Evolutionary conservation across 2,888 invertebrate genomes (phyloP), one percentile per base, ranked within the genome.

Genomic region (Eucera pruinosa): DNA sequence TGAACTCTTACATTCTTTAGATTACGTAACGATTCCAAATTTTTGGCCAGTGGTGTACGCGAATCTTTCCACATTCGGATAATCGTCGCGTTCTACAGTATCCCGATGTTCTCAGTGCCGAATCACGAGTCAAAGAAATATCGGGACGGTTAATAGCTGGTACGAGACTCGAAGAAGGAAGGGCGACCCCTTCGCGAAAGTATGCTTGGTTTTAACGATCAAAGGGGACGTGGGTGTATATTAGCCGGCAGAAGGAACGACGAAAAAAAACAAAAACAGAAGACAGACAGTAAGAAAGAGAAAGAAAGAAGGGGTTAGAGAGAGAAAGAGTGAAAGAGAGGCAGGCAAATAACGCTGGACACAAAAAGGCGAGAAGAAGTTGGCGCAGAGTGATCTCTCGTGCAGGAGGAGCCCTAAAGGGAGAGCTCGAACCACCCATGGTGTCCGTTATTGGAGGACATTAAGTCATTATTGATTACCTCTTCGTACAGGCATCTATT

Each of bases 381-480:
- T 69, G 54, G 79, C 60, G 74, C 71, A 58, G 81, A 83, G 83
- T 82, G 86, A 85, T 84, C 77, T 81, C 77, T 83, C 65, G 73
- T 55, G 70, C 52, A 47, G 30, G 83, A 73, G 78, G 77, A 80
- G 80, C 78, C 84, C 82, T 80, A 83, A 84, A 85, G 88, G 86
- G 84, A 83, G 87, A 88, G 76, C 80, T 80, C 64, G 86, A 87
- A 87, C 91, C 90, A 91, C 91, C 91, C 90, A 91, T 90, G 90
- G 91, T 90, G 91, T 89, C 90, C 86, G 89, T 90, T 91, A 91
- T 91, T 90, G 90, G 85, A 88, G 88, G 91, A 91, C 90, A 91
- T 91, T 91, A 91, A 91, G 91, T 90, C 90, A 91, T 91, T 91
- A 91, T 91, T 90, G 90, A 91, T 91, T 89, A 90, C 89, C 88